Conservation (phyloP, 2,113 vertebrate genomes). For the Panthera leo region DNA sequence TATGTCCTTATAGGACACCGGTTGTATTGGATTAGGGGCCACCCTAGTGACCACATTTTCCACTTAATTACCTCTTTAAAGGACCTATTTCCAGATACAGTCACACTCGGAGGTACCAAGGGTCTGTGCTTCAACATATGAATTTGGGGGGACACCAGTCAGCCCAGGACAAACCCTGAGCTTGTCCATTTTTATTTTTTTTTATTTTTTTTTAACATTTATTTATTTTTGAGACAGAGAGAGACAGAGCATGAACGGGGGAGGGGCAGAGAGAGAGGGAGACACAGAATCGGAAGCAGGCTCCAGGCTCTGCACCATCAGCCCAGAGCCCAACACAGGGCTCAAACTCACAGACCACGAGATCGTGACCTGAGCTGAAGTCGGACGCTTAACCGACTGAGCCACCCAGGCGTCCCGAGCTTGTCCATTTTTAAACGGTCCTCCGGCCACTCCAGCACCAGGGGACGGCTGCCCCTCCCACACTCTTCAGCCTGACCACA, state of each 20-base stretch:
- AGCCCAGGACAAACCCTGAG: not conserved
- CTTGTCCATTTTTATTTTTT: too few relatives aligned
- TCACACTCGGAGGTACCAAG: not conserved
- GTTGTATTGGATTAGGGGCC: not conserved
- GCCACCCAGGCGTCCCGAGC: not conserved
- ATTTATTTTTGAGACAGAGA: too few relatives aligned
- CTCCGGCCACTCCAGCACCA: not conserved
- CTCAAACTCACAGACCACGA: rapidly evolving
- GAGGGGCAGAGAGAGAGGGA: too few relatives aligned
- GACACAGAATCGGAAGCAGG: too few relatives aligned
- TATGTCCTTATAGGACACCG: not conserved
- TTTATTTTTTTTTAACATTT: too few relatives aligned
- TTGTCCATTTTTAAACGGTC: not conserved
- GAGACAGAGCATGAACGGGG: too few relatives aligned
- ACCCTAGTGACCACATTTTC: not conserved
- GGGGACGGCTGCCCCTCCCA: not conserved
- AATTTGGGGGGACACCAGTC: not conserved
- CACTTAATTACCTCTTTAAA: not conserved
- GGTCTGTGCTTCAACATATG: not conserved
- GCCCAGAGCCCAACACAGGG: too few relatives aligned
- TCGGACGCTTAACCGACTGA: too few relatives aligned
- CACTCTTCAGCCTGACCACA: not conserved
- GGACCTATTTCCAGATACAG: not conserved
- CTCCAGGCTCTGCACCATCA: too few relatives aligned
- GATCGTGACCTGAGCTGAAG: too few relatives aligned